Conservation (phyloP, 2,888 invertebrate genomes). For the Cosmia trapezina region DNA sequence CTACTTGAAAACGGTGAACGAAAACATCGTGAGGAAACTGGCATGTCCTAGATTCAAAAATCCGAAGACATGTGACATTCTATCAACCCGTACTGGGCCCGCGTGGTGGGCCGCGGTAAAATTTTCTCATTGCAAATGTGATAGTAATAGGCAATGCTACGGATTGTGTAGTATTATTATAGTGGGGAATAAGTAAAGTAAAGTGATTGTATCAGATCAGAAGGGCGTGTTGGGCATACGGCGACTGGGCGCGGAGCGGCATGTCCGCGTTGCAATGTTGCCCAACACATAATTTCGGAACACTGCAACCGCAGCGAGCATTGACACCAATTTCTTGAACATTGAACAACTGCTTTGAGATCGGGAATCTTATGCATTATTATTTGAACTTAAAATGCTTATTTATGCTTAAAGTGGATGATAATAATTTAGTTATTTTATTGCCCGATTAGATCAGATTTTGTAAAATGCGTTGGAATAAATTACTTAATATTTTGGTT, state of each 20-base stretch:
- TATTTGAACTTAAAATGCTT: constrained; percentile 57
- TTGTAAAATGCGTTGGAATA: constrained; percentile 20
- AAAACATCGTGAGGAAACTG: too few species aligned
- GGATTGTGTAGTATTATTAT: constrained; percentile 54
- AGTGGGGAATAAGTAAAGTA: constrained; percentile 69
- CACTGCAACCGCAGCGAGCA: constrained; percentile 89
- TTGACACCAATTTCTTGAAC: constrained; percentile 88
- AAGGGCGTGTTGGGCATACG: constrained; percentile 79
- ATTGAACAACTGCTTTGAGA: constrained; percentile 79
- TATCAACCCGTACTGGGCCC: too few species aligned
- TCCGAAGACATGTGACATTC: too few species aligned
- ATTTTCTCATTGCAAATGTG: constrained; percentile 19
- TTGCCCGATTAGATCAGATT: constrained; percentile 18
- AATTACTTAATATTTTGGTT: constrained; percentile 4
- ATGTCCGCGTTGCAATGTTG: constrained; percentile 77
- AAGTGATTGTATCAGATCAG: constrained; percentile 81
- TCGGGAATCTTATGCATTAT: constrained; percentile 71
- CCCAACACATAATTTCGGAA: constrained; percentile 88
- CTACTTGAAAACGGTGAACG: too few species aligned
- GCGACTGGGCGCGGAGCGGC: constrained; percentile 70
- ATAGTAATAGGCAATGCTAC: constrained; percentile 11
- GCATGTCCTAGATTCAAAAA: too few species aligned
- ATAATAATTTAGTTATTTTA: constrained; percentile 58
- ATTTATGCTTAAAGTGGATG: too few species aligned
- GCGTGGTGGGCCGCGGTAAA: too few species aligned